Evolutionary conservation across 2,797 vertebrate genomes (phyloP).

Genomic region (Pelobates cultripes): DNA sequence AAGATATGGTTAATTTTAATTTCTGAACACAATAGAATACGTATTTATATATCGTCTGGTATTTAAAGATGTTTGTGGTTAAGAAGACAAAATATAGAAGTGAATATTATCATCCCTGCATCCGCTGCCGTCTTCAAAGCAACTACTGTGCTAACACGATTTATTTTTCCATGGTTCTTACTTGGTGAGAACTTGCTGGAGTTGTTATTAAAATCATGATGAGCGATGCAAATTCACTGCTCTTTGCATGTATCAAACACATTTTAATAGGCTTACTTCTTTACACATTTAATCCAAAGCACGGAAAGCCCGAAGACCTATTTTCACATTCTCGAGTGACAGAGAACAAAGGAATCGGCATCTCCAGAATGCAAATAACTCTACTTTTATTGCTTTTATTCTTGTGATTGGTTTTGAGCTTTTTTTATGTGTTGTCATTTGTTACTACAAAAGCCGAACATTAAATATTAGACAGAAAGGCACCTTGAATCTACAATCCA

Average conservation of each 20-base stretch:
- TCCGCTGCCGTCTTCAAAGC: background rate
- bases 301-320: background rate
- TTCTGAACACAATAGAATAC: too few species aligned
- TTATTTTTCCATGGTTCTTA: background rate
- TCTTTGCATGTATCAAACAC: background rate
- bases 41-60: too few species aligned
- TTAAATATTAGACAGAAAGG: conserved; percentile 26
- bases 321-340: background rate
- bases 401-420: conserved; percentile 4
- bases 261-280: conserved; percentile 1
- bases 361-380: conserved; percentile 1
- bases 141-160: background rate
- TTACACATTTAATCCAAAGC: background rate
- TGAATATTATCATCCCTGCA: too few species aligned
- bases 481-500: conserved; percentile 24
- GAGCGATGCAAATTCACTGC: background rate
- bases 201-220: background rate
- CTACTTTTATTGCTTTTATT: background rate
- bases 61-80: too few species aligned
- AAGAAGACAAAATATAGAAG: too few species aligned
- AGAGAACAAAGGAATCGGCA: background rate
- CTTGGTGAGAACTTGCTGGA: background rate
- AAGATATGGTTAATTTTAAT: too few species aligned
- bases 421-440: conserved; percentile 23
- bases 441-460: conserved; percentile 5